Conservation (phyloP, 2,113 vertebrate species). For the Cricetomys ansorgei region DNA sequence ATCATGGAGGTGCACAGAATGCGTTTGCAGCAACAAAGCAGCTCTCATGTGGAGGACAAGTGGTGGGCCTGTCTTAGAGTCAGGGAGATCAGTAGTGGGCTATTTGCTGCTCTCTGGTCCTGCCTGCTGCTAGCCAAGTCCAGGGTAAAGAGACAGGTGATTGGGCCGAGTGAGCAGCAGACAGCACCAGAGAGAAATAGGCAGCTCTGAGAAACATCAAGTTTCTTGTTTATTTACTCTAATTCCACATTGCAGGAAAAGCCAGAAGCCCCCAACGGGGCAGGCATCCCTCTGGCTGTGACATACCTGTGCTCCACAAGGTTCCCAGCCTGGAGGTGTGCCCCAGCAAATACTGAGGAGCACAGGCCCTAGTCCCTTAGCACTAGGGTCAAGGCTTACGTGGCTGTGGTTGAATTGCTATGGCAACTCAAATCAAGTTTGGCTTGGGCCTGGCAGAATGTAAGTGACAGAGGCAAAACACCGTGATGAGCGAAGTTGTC, state of each 20-base stretch:
- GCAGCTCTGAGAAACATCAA: neutral
- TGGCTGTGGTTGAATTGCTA: slow-evolving; percentile 3
- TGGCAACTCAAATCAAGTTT: slow-evolving; percentile 46
- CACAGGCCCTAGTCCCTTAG: neutral
- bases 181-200: neutral
- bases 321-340: neutral
- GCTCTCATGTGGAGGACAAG: neutral
- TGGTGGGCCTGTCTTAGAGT: neutral
- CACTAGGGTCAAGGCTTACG: neutral
- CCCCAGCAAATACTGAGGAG: neutral
- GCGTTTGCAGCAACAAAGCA: neutral
- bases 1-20: neutral
- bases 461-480: neutral
- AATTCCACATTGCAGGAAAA: neutral
- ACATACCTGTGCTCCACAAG: neutral
- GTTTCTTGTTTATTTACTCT: neutral
- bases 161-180: neutral
- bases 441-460: slow-evolving; percentile 3
- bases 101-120: neutral
- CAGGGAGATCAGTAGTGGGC: neutral
- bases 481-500: neutral
- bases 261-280: neutral
- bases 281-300: neutral
- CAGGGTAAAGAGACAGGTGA: neutral
- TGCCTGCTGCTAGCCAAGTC: neutral